Conservation (phyloP, 2,888 invertebrate genomes). For the Drosophila pseudotalamancana region DNA sequence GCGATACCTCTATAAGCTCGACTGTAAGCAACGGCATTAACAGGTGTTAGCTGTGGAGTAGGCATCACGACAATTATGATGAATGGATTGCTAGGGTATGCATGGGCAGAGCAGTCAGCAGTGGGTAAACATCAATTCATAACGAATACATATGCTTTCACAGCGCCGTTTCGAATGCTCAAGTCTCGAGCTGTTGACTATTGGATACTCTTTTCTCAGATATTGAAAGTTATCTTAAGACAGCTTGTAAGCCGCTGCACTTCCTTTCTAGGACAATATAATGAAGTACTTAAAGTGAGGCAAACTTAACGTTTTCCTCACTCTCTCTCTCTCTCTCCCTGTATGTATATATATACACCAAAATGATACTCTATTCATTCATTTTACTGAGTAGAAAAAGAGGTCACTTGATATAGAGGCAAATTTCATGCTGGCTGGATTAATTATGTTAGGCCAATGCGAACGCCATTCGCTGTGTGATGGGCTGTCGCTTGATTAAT, state of each 20-base stretch:
- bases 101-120: background rate
- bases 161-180: background rate
- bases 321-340: too few species aligned
- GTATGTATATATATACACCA: too few species aligned
- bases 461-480: background rate
- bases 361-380: background rate
- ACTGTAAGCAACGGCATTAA: slow-evolving; percentile 27
- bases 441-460: slow-evolving; percentile 1
- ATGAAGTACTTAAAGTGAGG: too few species aligned
- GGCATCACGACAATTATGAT: slow-evolving; percentile 49
- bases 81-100: slow-evolving; percentile 40
- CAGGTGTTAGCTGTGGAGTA: slow-evolving; percentile 47
- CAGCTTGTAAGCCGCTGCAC: too few species aligned
- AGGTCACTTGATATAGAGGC: background rate
- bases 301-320: too few species aligned
- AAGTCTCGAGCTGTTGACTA: background rate
- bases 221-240: background rate
- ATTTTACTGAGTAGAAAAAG: background rate
- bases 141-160: slow-evolving; percentile 31
- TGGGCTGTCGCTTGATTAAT: slow-evolving; percentile 14
- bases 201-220: background rate
- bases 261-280: too few species aligned
- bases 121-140: slow-evolving; percentile 34
- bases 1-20: slow-evolving; percentile 5
- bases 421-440: slow-evolving; percentile 7